Conservation (phyloP, 92 coral and sea anemone species). For the Muricea muricata region DNA sequence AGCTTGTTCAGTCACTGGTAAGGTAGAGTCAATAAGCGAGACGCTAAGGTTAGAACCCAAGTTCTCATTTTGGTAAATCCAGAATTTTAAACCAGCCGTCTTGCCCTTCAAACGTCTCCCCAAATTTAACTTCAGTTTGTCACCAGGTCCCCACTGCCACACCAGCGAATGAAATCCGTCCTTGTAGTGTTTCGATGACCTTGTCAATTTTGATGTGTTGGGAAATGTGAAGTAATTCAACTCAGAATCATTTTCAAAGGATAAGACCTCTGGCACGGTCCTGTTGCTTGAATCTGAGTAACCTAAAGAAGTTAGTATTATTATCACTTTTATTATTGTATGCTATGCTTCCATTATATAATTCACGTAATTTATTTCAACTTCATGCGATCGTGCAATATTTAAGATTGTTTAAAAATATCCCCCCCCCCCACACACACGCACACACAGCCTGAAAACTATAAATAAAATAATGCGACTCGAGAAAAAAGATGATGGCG, state of each 20-base stretch:
- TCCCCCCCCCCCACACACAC: too few species aligned
- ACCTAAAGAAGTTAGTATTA: background rate
- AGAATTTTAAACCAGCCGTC: conserved; percentile 52
- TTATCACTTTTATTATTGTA: too few species aligned
- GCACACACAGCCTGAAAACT: too few species aligned
- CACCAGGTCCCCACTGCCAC: conserved; percentile 39
- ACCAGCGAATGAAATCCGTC: conserved; percentile 46
- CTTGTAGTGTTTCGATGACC: conserved; percentile 33
- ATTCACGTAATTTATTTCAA: too few species aligned
- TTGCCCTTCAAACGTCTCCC: background rate
- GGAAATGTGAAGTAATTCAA: conserved; percentile 20
- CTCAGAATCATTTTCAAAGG: conserved; percentile 30
- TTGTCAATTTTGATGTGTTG: background rate
- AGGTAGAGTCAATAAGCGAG: conserved; percentile 4
- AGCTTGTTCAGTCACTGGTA: background rate
- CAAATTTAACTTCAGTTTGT: conserved; percentile 17
- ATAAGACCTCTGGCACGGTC: background rate
- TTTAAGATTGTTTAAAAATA: too few species aligned
- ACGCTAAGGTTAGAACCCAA: conserved; percentile 6
- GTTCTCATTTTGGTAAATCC: conserved; percentile 60
- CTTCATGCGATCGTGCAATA: too few species aligned
- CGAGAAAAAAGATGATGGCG: too few species aligned
- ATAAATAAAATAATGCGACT: too few species aligned
- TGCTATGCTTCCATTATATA: too few species aligned
- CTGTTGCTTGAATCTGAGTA: background rate